A percentile compares a stretch with the other conserved stretches of the same genome.
These are phyloP conservation scores for Drosophila sordidula DNA, from an alignment of 2,888 invertebrate genomes.

Conservation along the genomic window DNA sequence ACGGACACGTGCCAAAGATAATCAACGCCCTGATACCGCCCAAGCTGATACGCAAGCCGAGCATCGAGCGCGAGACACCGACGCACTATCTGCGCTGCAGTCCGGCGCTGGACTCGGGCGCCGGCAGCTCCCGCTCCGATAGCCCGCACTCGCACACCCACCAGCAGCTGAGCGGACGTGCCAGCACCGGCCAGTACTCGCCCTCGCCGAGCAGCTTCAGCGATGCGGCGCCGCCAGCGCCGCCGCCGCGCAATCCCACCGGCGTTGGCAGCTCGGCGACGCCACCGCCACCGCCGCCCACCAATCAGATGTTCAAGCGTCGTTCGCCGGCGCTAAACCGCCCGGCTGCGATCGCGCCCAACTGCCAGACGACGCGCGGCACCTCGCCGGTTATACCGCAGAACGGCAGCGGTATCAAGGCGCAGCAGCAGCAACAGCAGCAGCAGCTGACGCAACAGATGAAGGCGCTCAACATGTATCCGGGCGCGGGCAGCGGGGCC, in stretches of 20 bases:
- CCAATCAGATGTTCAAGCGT: conserved; percentile 90
- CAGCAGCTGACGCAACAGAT: conserved; percentile 95
- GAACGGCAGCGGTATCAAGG: conserved; percentile 88
- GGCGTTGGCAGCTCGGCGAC: conserved; percentile 85
- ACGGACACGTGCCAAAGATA: conserved; percentile 85
- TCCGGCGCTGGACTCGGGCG: conserved; percentile 94
- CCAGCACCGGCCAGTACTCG: conserved; percentile 85
- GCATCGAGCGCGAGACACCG: conserved; percentile 93
- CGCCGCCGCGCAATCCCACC: conserved; percentile 90
- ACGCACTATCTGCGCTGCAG: conserved; percentile 90
- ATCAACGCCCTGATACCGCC: conserved; percentile 87
- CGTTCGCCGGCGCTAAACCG: conserved; percentile 91
- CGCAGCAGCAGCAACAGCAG: conserved; percentile 94
- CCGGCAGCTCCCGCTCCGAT: conserved; percentile 95
- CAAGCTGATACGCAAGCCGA: conserved; percentile 94
- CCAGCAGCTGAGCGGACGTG: conserved; percentile 88
- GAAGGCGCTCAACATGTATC: conserved; percentile 93
- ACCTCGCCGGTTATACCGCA: conserved; percentile 80
- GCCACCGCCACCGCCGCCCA: conserved; percentile 88
- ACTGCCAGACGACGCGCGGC: conserved; percentile 91
- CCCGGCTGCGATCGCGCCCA: conserved; percentile 86
- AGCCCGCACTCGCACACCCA: conserved; percentile 92
- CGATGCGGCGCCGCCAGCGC: conserved; percentile 89
- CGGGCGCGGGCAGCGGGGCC: conserved; percentile 87
- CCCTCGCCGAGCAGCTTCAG: conserved; percentile 87